Evolutionary conservation across 1,140 invertebrate genomes (phyloP), one percentile per base, ranked within the genome.

Genomic region (Trachymyrmex cornetzi): DNA sequence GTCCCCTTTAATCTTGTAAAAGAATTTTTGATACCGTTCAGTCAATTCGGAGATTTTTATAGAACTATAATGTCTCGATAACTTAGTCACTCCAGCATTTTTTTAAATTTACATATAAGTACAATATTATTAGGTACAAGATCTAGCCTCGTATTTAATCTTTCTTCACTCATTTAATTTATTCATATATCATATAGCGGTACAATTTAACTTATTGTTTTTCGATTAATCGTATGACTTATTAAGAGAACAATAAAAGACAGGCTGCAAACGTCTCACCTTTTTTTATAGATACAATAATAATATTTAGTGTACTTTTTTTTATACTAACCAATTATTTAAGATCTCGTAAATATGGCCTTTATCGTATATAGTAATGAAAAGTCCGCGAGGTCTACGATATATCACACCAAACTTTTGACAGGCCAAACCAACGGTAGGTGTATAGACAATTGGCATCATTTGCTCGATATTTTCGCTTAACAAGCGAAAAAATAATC

Each of bases 391-490:
- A 0, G 99, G 99, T 94, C 99, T 96, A 74, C 98, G 96, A 93
- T 99, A 99, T 92, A 99, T 98, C 38, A 99, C 96, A 48, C 99
- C 99, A 93, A 99, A 99, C 92, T 99, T 98, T 95, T 99, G 99
- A 94, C 99, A 99, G 0, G 99, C 99, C 89, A 98, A 95, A 0
- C 99, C 99, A 14, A 99, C 99, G 7, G 99, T 99, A 0, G 99
- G 99, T 0, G 99, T 99, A 94, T 99, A 99, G 3, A 99, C 98
- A 92, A 99, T 98, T 0, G 99, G 99, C 98, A 99, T 99, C 95
- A 99, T 97, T 92, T 98, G 97, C 93, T 99, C 98, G 79, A 99
- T 97, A 95, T 99, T 98, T 95, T 99, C 98, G 71, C 97, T 97
- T 24, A 99, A 94, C 38, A 99, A 96, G 87, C 98, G 97, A 96